A percentile compares a stretch with the other conserved stretches of the same genome.
phyloP scores from a whole-genome alignment of 2,113 vertebrate species.

The Prunella fulvescens region DNA sequence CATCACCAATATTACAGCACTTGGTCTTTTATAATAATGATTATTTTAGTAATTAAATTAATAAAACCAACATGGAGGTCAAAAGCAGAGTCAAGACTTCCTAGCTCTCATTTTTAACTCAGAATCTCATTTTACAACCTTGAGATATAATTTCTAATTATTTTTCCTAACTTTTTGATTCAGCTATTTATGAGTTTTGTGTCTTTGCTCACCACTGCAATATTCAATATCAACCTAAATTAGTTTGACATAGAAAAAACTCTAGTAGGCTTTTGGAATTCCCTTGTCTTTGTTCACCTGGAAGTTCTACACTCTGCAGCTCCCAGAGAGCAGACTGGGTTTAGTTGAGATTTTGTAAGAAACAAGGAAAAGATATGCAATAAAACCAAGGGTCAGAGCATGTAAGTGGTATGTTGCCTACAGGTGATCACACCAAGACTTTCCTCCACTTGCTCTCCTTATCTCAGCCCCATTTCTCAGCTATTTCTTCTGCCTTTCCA shows the following conservation, averaged over 20 bases:
- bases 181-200: not conserved
- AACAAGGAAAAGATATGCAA: not conserved
- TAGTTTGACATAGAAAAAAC: not conserved
- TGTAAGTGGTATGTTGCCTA: not conserved
- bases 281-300: not conserved
- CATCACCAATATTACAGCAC: not conserved
- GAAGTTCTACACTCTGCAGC: not conserved
- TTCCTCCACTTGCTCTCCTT: not conserved
- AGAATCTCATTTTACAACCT: not conserved
- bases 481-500: not conserved
- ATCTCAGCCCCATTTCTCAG: not conserved
- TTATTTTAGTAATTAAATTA: not conserved
- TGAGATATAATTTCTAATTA: not conserved
- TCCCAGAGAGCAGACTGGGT: not conserved
- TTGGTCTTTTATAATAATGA: not conserved
- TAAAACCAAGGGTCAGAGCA: not conserved
- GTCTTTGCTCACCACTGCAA: not conserved
- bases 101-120: not conserved
- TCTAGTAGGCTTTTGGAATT: not conserved
- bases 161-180: not conserved
- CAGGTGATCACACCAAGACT: not conserved
- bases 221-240: not conserved
- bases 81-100: not conserved
- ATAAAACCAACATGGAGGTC: not conserved
- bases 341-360: not conserved